phyloP scores from a whole-genome alignment of 2,888 invertebrate species.

The Aleiodes testaceus region DNA sequence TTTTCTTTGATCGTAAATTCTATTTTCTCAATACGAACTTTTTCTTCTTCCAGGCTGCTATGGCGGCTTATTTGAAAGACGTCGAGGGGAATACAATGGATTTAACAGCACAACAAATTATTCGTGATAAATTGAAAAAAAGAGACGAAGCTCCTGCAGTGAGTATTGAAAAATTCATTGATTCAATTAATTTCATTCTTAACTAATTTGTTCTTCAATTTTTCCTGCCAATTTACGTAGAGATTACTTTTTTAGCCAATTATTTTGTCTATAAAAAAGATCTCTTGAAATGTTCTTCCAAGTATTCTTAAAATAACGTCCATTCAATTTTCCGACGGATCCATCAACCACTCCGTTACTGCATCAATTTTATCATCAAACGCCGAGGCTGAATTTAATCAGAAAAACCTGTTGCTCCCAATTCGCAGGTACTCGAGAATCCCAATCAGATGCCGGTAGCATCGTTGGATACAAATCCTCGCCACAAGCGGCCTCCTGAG shows the following conservation, averaged over 20 bases:
- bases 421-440: slow-evolving; percentile 47
- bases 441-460: slow-evolving; percentile 56
- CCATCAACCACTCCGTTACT: no score
- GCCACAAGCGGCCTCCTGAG: slow-evolving; percentile 49
- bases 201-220: no score
- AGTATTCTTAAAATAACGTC: no score
- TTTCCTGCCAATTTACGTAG: no score
- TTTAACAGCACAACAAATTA: slow-evolving; percentile 73
- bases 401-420: neutral
- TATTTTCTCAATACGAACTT: neutral
- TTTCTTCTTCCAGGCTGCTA: slow-evolving; percentile 78
- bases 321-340: no score
- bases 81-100: slow-evolving; percentile 76
- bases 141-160: slow-evolving; percentile 48
- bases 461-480: slow-evolving; percentile 57
- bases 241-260: no score
- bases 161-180: slow-evolving; percentile 33
- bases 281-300: no score
- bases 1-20: neutral
- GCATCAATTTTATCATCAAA: no score
- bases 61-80: slow-evolving; percentile 91
- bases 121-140: slow-evolving; percentile 61
- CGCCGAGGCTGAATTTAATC: no score
- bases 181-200: neutral
- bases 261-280: no score